These are phyloP conservation scores for Pseudanteris insignis DNA, from an alignment of 2,888 invertebrate species.

Conservation along the genomic window DNA sequence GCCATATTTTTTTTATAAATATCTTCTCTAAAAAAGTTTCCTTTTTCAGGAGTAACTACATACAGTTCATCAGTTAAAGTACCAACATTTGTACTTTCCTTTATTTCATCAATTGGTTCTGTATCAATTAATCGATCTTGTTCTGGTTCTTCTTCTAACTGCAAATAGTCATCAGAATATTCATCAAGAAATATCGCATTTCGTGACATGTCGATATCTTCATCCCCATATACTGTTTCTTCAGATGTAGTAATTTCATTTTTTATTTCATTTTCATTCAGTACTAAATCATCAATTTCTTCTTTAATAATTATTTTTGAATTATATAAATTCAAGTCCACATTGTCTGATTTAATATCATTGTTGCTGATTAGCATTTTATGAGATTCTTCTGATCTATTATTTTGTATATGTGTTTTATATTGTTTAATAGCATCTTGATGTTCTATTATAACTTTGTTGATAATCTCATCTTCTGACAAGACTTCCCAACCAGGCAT, in stretches of 20 bases:
- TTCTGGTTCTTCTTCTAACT: constrained; percentile 10
- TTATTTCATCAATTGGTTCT: not conserved
- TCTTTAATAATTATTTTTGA: constrained; percentile 24
- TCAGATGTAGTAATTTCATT: too few species aligned
- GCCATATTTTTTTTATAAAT: constrained; percentile 1
- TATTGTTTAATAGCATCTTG: constrained; percentile 11
- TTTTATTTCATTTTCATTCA: constrained; percentile 22
- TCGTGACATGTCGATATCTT: constrained; percentile 10
- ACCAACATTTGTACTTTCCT: too few species aligned
- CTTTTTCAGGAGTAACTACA: too few species aligned
- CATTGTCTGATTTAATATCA: not conserved
- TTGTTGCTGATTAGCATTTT: constrained; percentile 13
- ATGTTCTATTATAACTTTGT: constrained; percentile 15
- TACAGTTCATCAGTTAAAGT: too few species aligned
- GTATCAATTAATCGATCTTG: constrained; percentile 4
- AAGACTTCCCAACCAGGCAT: constrained; percentile 30
- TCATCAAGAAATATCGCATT: constrained; percentile 29
- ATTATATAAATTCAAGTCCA: not conserved
- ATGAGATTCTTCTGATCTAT: constrained; percentile 5
- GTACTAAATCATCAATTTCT: constrained; percentile 19
- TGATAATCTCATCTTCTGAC: constrained; percentile 25
- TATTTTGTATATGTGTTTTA: constrained; percentile 18
- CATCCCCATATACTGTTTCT: constrained; percentile 4
- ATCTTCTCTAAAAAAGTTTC: too few species aligned
- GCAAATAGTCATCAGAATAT: constrained; percentile 8